Evolutionary conservation across 2,797 vertebrate genomes (phyloP).

Genomic region (Centropyge bicolor): DNA sequence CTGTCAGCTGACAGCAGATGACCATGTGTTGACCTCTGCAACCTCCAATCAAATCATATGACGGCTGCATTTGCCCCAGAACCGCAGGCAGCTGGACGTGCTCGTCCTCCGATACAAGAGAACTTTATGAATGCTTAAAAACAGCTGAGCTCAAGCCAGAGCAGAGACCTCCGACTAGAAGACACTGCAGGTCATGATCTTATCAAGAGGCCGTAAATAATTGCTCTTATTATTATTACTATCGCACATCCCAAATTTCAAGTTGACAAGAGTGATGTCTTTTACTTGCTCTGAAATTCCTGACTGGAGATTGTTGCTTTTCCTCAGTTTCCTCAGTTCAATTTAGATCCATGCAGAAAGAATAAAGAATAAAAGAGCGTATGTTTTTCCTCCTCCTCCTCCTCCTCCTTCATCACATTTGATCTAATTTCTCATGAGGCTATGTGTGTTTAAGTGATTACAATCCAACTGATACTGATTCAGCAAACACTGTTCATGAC

Average conservation of each 20-base stretch:
- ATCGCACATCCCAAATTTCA: slow-evolving; percentile 8
- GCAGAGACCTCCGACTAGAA: not conserved
- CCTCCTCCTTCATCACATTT: slow-evolving; percentile 1
- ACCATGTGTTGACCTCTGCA: slow-evolving; percentile 67
- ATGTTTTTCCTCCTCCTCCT: not conserved
- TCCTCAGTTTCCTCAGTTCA: not conserved
- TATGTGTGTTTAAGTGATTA: slow-evolving; percentile 14
- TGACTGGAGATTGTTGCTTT: no score
- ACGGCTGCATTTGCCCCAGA: slow-evolving; percentile 43
- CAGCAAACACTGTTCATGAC: slow-evolving; percentile 15
- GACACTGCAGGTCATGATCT: slow-evolving; percentile 17
- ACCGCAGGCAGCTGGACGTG: slow-evolving; percentile 33
- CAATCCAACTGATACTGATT: slow-evolving; percentile 9
- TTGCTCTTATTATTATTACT: not conserved
- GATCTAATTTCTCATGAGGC: slow-evolving; percentile 22
- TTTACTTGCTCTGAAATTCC: not conserved
- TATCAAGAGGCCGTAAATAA: slow-evolving; percentile 49
- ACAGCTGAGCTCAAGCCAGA: slow-evolving; percentile 19
- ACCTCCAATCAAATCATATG: slow-evolving; percentile 68
- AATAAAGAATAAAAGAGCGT: not conserved
- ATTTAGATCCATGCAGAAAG: not conserved
- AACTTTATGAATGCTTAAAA: slow-evolving; percentile 10
- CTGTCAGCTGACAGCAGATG: slow-evolving; percentile 77
- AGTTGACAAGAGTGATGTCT: slow-evolving; percentile 1
- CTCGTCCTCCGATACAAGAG: slow-evolving; percentile 35